Base-by-base conservation (phyloP, 2,113 vertebrate species). In the Oryzias celebensis region DNA sequence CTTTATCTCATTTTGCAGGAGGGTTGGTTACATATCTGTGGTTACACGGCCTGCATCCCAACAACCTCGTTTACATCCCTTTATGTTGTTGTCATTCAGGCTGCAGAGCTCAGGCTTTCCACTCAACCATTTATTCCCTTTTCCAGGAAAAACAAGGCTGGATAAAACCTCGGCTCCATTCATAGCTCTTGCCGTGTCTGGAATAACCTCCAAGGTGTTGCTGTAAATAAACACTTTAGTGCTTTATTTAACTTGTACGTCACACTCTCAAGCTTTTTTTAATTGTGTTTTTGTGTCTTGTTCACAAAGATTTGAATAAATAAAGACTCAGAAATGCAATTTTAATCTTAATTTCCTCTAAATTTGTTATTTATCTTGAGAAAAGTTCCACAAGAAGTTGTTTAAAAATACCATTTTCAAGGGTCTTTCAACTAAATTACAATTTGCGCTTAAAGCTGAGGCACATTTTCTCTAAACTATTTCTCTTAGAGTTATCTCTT, bases 21-120 rank as follows among this genome's bases (percentile, higher is more conserved):
- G 45, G 16, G 45, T 0, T 36, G 52, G 2, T 23, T 36, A 15
- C 22, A 64, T 45, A 56, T 43, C 0, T 65, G 14, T 45, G n/a
- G 23, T 55, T n/a, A 65, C 61, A 46, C 66, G 3, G 52, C 48
- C 7, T 56, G 48, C 65, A 2, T 81, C 56, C 36, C 56, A 75
- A 71, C 77, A 51, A 75, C 65, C 53, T 78, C 26, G 20, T 66
- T 64, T 45, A 49, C 45, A 23, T 57, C 22, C 0, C 57, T 75
- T 22, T 2, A 73, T 49, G 71, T 68, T 71, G 58, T 71, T 77
- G 65, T 62, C 65, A 78, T 69, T 82, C 65, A 51, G 14, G 55
- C 54, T 58, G 17, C 58, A 64, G 58, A 54, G 65, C 68, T 60
- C 24, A 18, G 55, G 20, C 51, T 49, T 53, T 75, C 73, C 48